Percentiles rank a stretch among this genome's conserved stretches.
These are phyloP conservation scores for Himalopsyche anomala DNA, from an alignment of 2,888 invertebrate species.

Conservation along the genomic window DNA sequence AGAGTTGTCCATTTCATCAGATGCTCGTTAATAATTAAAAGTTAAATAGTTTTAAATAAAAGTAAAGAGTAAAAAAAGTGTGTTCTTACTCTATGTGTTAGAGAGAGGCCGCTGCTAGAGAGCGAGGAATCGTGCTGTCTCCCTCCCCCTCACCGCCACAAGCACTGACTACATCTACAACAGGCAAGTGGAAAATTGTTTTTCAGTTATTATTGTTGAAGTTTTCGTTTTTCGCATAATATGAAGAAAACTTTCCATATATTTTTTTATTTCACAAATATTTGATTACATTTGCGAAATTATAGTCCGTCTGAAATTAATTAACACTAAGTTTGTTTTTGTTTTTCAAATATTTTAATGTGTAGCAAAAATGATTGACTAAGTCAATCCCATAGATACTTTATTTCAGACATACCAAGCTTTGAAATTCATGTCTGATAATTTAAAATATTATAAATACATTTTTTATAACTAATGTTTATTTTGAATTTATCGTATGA, in stretches of 20 bases:
- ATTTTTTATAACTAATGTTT: no score
- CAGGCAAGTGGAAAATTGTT: slow-evolving; percentile 73
- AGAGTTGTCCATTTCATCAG: slow-evolving; percentile 29
- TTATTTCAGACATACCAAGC: no score
- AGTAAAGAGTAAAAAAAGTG: slow-evolving; percentile 62
- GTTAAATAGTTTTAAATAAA: slow-evolving; percentile 49
- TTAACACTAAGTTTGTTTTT: no score
- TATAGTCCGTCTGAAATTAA: no score
- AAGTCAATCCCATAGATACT: no score
- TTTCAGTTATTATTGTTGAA: slow-evolving; percentile 43
- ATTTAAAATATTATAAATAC: no score
- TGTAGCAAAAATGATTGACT: no score
- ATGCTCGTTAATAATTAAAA: slow-evolving; percentile 52
- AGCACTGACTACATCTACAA: slow-evolving; percentile 93
- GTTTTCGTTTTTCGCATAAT: slow-evolving; percentile 1
- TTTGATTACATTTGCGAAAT: no score
- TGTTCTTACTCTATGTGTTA: slow-evolving; percentile 75
- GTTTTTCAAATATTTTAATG: no score
- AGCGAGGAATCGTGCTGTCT: slow-evolving; percentile 76
- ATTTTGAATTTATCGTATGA: no score
- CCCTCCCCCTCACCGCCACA: slow-evolving; percentile 85
- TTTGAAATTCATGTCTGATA: no score
- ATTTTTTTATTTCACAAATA: no score
- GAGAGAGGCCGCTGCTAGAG: slow-evolving; percentile 77
- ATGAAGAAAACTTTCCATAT: background rate